A percentile compares a stretch with the other conserved stretches of the same genome.
Evolutionary conservation across 2,113 vertebrate species (phyloP).

Genomic region (Gorsachius goisagi): DNA sequence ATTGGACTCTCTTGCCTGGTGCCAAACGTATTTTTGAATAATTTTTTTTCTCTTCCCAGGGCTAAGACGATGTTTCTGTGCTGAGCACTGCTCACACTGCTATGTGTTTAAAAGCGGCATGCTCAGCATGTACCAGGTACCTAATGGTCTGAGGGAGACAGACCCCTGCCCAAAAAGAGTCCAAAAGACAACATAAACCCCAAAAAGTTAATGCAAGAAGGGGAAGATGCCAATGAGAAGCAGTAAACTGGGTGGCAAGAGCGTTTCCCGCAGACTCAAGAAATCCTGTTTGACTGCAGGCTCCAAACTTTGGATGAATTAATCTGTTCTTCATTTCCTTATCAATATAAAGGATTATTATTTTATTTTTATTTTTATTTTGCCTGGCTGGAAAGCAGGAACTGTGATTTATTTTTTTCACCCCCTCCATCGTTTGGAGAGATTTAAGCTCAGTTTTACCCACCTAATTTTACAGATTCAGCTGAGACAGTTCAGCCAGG

Average conservation of each 20-base stretch:
- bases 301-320: background rate
- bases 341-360: background rate
- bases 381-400: background rate
- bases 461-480: background rate
- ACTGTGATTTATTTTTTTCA: no score
- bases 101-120: background rate
- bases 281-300: background rate
- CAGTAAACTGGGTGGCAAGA: background rate
- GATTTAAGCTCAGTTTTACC: background rate
- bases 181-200: background rate
- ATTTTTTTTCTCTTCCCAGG: background rate
- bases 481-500: background rate
- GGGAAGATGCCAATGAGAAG: background rate
- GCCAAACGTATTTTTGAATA: background rate
- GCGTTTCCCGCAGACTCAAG: fast-evolving
- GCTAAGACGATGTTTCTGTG: background rate
- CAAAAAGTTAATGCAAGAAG: background rate
- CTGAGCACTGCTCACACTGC: background rate
- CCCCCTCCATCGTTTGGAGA: background rate
- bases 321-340: background rate
- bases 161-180: background rate
- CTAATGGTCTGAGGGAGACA: background rate
- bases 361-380: background rate
- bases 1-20: background rate
- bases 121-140: background rate